phyloP scores from a whole-genome alignment of 53 echinoderm and acorn worm genomes.

The Mesocentrotus franciscanus region DNA sequence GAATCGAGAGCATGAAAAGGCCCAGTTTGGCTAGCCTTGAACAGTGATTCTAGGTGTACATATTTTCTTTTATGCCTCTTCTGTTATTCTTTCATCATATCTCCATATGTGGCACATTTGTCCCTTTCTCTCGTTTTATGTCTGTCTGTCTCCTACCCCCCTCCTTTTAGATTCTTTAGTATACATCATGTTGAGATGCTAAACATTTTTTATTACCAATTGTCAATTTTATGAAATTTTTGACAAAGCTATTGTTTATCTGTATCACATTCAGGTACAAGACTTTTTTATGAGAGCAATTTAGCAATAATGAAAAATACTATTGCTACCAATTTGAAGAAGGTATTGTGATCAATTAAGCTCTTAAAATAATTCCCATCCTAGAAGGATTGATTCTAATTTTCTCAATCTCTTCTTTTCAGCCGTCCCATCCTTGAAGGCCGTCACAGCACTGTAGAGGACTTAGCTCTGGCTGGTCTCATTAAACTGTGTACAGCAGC shows the following conservation, averaged over 20 bases:
- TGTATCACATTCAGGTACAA: too few relatives aligned
- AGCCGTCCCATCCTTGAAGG: conserved; percentile 84
- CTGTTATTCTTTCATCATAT: neutral
- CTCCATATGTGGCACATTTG: neutral
- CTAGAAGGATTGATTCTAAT: neutral
- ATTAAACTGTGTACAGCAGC: conserved; percentile 82
- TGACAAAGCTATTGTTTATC: too few relatives aligned
- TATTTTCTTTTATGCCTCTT: neutral
- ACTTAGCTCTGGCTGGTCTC: conserved; percentile 80
- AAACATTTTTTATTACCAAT: too few relatives aligned
- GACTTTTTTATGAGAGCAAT: too few relatives aligned
- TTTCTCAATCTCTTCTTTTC: neutral
- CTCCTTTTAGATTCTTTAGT: neutral
- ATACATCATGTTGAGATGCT: too few relatives aligned
- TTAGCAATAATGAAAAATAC: too few relatives aligned
- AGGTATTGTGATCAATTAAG: too few relatives aligned
- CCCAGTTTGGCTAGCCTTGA: neutral
- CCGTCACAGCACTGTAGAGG: conserved; percentile 85
- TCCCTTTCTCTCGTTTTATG: neutral
- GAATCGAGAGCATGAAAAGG: neutral
- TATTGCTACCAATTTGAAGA: too few relatives aligned
- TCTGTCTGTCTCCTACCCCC: neutral
- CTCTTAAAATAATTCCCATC: too few relatives aligned
- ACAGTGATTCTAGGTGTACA: neutral
- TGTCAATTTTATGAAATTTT: too few relatives aligned